These are phyloP conservation scores for Xestia ashworthii DNA, from an alignment of 2,888 invertebrate species.

Conservation along the genomic window DNA sequence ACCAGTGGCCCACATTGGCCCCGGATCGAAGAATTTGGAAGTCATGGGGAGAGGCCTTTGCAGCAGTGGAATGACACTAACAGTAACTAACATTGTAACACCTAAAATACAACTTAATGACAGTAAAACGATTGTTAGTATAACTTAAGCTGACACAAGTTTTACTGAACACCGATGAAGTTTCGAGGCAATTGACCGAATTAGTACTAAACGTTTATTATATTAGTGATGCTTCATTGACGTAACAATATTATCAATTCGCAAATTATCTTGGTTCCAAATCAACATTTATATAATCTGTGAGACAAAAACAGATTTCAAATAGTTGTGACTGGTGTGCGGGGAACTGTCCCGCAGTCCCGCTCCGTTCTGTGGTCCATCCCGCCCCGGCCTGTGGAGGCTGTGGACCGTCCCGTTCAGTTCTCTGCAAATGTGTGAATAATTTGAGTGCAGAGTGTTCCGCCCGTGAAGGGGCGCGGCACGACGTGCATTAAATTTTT, in stretches of 20 bases:
- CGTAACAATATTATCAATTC: background rate
- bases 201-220: background rate
- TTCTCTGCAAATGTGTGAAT: conserved; percentile 34
- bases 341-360: background rate
- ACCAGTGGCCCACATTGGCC: too few relatives aligned
- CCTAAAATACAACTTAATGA: background rate
- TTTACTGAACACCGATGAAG: background rate
- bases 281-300: conserved; percentile 3
- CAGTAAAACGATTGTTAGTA: background rate
- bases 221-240: background rate
- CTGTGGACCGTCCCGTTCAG: background rate
- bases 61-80: too few relatives aligned
- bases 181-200: background rate
- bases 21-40: too few relatives aligned
- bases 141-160: background rate
- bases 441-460: conserved; percentile 23
- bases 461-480: background rate
- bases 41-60: too few relatives aligned
- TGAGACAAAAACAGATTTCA: background rate
- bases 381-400: background rate
- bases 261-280: background rate
- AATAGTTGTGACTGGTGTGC: background rate
- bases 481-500: conserved; percentile 61
- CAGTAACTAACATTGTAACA: background rate
- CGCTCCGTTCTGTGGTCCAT: background rate